Conservation (phyloP, 2,888 invertebrate species). For the Muscina levida region DNA sequence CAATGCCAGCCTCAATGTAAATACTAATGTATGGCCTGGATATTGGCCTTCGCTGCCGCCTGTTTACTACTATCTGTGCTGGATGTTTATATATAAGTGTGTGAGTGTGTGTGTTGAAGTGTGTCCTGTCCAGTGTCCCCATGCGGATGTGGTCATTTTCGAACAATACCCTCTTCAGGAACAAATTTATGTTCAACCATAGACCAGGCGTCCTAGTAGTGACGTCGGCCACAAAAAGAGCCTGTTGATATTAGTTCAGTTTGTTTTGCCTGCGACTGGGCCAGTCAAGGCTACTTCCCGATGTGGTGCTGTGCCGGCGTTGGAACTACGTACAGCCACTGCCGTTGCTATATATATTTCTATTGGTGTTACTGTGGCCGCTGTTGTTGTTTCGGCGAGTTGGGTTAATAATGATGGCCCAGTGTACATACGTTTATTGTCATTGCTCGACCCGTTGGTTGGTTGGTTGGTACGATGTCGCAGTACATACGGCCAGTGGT, state of each 20-base stretch:
- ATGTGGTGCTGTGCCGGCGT: constrained; percentile 42
- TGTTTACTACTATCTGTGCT: constrained; percentile 42
- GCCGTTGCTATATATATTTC: constrained; percentile 5
- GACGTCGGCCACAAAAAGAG: constrained; percentile 41
- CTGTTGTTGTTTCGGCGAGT: constrained; percentile 37
- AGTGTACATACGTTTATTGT: constrained; percentile 13
- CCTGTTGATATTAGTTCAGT: constrained; percentile 60
- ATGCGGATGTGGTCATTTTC: constrained; percentile 62
- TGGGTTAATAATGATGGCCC: constrained; percentile 52
- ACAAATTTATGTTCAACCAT: constrained; percentile 29
- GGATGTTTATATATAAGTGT: background rate
- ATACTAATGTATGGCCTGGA: constrained; percentile 56
- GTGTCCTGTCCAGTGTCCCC: constrained; percentile 39
- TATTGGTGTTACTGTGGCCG: constrained; percentile 27
- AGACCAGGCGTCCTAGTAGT: constrained; percentile 16
- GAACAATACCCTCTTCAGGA: constrained; percentile 55
- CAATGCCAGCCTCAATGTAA: constrained; percentile 28
- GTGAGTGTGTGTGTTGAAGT: background rate
- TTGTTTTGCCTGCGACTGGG: constrained; percentile 50
- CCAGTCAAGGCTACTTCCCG: constrained; percentile 55
- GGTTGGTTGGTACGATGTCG: background rate
- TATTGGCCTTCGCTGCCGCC: constrained; percentile 41
- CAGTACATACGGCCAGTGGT: constrained; percentile 9
- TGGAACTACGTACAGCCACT: constrained; percentile 26
- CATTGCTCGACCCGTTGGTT: background rate